Evolutionary conservation across 2,888 invertebrate genomes (phyloP).

Genomic region (Idaea straminata): DNA sequence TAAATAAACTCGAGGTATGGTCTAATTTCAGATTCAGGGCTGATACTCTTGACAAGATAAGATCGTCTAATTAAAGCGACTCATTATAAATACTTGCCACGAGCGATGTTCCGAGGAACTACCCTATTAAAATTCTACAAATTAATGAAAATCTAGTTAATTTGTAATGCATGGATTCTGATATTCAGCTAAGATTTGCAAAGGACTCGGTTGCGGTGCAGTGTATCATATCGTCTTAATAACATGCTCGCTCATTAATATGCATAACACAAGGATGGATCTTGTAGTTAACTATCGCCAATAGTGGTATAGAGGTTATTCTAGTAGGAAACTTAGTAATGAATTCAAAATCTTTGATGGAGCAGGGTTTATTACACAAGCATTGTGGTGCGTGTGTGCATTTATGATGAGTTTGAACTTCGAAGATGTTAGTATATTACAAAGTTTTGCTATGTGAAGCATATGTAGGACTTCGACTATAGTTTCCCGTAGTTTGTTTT

Average conservation of each 20-base stretch:
- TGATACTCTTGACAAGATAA: conserved; percentile 27
- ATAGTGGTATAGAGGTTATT: conserved; percentile 52
- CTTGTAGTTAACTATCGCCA: conserved; percentile 58
- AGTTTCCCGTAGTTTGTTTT: neutral
- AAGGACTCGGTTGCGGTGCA: conserved; percentile 21
- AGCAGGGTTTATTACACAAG: conserved; percentile 55
- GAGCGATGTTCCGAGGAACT: conserved; percentile 8
- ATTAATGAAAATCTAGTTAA: conserved; percentile 17
- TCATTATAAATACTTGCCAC: conserved; percentile 18
- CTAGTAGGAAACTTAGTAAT: conserved; percentile 66
- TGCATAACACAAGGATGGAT: conserved; percentile 65
- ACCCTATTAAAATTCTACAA: conserved; percentile 10
- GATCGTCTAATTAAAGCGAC: conserved; percentile 25
- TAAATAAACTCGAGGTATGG: conserved; percentile 25
- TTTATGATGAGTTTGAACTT: conserved; percentile 31
- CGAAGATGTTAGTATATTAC: conserved; percentile 16
- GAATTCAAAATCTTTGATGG: conserved; percentile 66
- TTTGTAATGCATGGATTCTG: conserved; percentile 37
- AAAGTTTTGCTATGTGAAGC: conserved; percentile 11
- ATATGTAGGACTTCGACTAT: conserved; percentile 6
- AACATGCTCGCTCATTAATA: conserved; percentile 66
- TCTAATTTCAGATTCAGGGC: conserved; percentile 28
- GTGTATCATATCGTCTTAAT: conserved; percentile 50
- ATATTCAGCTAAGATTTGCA: conserved; percentile 30
- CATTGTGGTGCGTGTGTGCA: conserved; percentile 37